Base-by-base conservation (phyloP, 2,888 invertebrate species). In the Seira musarum region DNA sequence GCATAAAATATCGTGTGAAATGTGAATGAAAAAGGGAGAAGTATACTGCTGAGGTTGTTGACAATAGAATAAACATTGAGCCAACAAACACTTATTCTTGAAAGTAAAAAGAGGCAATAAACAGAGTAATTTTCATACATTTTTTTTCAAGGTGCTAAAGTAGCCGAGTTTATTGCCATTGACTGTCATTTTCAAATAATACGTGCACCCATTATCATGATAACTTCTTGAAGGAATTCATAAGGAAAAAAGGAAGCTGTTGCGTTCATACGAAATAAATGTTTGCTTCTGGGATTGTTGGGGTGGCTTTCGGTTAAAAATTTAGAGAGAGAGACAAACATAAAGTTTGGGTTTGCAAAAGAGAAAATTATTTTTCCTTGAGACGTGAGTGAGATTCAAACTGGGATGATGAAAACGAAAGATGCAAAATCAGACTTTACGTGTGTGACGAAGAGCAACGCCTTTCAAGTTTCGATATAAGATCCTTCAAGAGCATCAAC, bases 61-160 rank as follows among this genome's bases (percentile, higher is more conserved):
- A 30, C 30, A 5, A 30, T 5, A 8, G 30, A 30, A 30, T 30
- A 30, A 30, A 30, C 30, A 30, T 30, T 30, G 30, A 30, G 30
- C 30, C 30, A 30, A 30, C 30, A 68, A n/a, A 46, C 53, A 17
- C 65, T 73, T 73, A 53, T 64, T 25, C 24, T 73, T 65, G 73
- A 64, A 73, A 65, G 53, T 49, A 57, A 15, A 30, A 53, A 66
- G 57, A 65, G 53, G n/a, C 1, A 15, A 17, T 46, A 19, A 19
- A 21, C 19, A 71, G 63, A 49, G 30, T 30, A 35, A 30, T 68
- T 68, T 68, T 13, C 0, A 24, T 15, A 15, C 5, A 13, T 8
- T 24, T 19, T 49, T 75, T 76, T 64, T 64, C 19, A 69, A 76
- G 76, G 69, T 76, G 68, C 68, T 76, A 76, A 76, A 76, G 68